These are phyloP conservation scores for Calliopum simillimum DNA, from an alignment of 2,888 invertebrate genomes.

Conservation along the genomic window DNA sequence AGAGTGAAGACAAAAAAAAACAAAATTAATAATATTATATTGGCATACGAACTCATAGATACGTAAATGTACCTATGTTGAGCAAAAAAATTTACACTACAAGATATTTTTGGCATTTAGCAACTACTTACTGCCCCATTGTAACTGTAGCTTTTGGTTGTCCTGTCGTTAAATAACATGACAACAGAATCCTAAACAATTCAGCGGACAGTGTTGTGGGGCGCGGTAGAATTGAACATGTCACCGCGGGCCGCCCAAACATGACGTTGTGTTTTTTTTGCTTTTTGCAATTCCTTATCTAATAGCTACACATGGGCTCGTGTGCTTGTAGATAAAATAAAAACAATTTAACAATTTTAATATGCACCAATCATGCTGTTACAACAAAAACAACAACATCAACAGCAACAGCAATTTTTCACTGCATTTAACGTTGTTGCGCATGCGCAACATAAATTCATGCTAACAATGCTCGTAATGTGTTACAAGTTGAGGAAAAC, in stretches of 20 bases:
- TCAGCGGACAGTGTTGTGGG: background rate
- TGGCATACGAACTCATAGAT: background rate
- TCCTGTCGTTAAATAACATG: constrained; percentile 7
- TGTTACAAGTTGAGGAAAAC: too few relatives aligned
- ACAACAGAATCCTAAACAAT: background rate
- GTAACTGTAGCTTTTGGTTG: background rate
- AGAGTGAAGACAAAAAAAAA: constrained; percentile 1
- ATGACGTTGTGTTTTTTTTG: constrained; percentile 11
- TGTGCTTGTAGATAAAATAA: too few relatives aligned
- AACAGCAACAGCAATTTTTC: too few relatives aligned
- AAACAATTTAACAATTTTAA: background rate
- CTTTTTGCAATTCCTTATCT: background rate
- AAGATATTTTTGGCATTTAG: constrained; percentile 16
- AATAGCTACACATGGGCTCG: background rate
- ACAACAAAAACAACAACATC: background rate
- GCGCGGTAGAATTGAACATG: constrained; percentile 3
- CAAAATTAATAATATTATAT: background rate
- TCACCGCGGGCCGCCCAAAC: constrained; percentile 11
- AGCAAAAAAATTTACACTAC: background rate
- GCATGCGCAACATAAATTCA: constrained; percentile 6
- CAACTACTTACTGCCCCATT: too few relatives aligned
- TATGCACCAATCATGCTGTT: constrained; percentile 6
- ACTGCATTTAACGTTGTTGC: background rate
- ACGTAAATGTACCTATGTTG: background rate
- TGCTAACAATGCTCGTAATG: too few relatives aligned